Conservation (phyloP, 2,888 invertebrate species). For the Melanotus villosus region DNA sequence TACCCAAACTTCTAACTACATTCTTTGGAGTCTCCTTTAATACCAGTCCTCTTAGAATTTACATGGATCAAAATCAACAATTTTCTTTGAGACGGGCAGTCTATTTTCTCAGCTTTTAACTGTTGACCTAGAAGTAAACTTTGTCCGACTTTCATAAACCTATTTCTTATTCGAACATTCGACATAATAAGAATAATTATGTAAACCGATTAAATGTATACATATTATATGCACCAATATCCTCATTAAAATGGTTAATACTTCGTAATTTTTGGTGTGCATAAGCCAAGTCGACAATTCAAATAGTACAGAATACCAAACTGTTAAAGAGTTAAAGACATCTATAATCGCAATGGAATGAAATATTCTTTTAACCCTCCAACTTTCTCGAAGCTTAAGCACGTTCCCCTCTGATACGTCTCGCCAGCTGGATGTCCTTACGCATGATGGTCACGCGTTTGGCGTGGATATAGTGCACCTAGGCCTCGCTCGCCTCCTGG, state of each 20-base stretch:
- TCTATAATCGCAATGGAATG: constrained; percentile 91
- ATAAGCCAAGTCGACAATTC: constrained; percentile 78
- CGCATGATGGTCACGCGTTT: too few species aligned
- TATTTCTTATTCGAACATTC: constrained; percentile 92
- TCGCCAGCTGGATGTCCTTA: too few species aligned
- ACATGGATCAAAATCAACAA: too few species aligned
- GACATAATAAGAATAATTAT: constrained; percentile 95
- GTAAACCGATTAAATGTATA: constrained; percentile 93
- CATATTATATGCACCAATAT: constrained; percentile 88
- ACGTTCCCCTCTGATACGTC: too few species aligned
- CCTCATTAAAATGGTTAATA: constrained; percentile 75
- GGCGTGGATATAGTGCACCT: too few species aligned
- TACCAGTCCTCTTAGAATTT: too few species aligned
- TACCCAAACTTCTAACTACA: too few species aligned
- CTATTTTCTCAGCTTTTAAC: constrained; percentile 93
- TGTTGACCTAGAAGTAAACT: constrained; percentile 91
- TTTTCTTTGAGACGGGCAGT: too few species aligned
- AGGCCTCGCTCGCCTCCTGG: too few species aligned
- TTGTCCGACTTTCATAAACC: constrained; percentile 97
- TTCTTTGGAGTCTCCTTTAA: too few species aligned
- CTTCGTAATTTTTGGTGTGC: constrained; percentile 53
- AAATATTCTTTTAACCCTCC: too few species aligned
- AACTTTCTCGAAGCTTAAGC: too few species aligned
- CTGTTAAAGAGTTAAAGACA: constrained; percentile 85
- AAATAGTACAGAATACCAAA: constrained; percentile 87